phyloP scores from a whole-genome alignment of 2,888 invertebrate species.

The Acanthoscelides obtectus region DNA sequence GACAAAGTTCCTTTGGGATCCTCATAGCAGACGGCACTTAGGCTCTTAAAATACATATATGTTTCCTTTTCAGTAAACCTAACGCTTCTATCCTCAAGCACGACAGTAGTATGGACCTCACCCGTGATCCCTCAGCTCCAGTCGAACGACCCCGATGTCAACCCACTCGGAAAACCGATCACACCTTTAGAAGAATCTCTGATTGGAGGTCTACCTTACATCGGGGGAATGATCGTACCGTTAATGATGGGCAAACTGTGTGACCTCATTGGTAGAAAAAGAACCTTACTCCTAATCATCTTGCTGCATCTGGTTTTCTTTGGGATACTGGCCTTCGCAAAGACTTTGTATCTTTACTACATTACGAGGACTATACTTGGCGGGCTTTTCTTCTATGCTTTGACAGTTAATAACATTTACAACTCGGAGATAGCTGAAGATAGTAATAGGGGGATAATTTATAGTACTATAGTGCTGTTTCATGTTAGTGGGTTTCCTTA shows the following conservation, averaged over 20 bases:
- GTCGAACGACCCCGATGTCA: not conserved
- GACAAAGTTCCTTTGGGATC: too few relatives aligned
- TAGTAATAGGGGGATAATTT: not conserved
- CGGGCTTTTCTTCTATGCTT: not conserved
- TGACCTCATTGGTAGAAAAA: constrained; percentile 2
- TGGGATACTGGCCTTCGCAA: not conserved
- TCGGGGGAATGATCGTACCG: constrained; percentile 1
- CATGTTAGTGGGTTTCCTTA: not conserved
- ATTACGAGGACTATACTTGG: not conserved
- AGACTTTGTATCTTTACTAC: not conserved
- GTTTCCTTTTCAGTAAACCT: not conserved
- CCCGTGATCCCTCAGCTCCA: not conserved
- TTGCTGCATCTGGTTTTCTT: not conserved
- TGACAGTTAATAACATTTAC: not conserved
- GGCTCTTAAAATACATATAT: too few relatives aligned
- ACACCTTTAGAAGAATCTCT: not conserved
- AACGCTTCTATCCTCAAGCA: not conserved
- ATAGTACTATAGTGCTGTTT: not conserved
- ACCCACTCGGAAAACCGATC: constrained; percentile 2
- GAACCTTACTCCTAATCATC: not conserved
- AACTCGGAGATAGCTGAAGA: constrained; percentile 2
- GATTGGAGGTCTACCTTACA: not conserved
- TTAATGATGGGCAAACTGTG: not conserved
- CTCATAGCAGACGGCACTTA: too few relatives aligned
- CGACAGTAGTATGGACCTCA: constrained; percentile 2